Evolutionary conservation across 1,140 invertebrate species (phyloP).

Genomic region (Neodiprion fabricii): DNA sequence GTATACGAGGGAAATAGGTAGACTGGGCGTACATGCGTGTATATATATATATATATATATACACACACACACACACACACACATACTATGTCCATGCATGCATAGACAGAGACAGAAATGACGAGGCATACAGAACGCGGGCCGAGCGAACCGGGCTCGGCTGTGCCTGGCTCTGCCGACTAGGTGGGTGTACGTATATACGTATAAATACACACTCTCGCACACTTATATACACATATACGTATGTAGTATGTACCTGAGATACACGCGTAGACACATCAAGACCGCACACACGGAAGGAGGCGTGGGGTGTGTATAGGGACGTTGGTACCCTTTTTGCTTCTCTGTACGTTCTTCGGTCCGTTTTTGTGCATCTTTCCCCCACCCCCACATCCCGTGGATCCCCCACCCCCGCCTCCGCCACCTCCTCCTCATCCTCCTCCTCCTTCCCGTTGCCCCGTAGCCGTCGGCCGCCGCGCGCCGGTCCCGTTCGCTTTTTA

Average conservation of each 20-base stretch:
- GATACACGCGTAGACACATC: too few relatives aligned
- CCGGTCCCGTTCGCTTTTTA: conserved; percentile 51
- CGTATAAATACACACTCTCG: too few relatives aligned
- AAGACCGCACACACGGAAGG: background rate
- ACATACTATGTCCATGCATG: background rate
- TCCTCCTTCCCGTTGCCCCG: conserved; percentile 22
- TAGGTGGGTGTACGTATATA: background rate
- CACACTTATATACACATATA: background rate
- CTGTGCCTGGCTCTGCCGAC: background rate
- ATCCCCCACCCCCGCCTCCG: background rate
- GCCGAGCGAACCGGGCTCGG: background rate
- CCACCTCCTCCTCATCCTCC: conserved; percentile 25
- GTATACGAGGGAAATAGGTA: too few relatives aligned
- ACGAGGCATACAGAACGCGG: background rate
- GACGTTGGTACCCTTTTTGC: conserved; percentile 37
- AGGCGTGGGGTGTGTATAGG: background rate
- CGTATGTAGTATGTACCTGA: background rate
- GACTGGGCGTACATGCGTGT: background rate
- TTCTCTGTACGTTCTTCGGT: conserved; percentile 49
- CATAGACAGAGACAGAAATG: background rate
- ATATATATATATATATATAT: background rate
- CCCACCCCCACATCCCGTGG: background rate
- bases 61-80: background rate
- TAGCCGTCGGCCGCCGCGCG: conserved; percentile 44
- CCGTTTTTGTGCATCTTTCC: conserved; percentile 53